Percentiles rank a stretch among this genome's conserved stretches.
Evolutionary conservation across 2,797 vertebrate genomes (phyloP).

Genomic region (Sciaenops ocellatus): DNA sequence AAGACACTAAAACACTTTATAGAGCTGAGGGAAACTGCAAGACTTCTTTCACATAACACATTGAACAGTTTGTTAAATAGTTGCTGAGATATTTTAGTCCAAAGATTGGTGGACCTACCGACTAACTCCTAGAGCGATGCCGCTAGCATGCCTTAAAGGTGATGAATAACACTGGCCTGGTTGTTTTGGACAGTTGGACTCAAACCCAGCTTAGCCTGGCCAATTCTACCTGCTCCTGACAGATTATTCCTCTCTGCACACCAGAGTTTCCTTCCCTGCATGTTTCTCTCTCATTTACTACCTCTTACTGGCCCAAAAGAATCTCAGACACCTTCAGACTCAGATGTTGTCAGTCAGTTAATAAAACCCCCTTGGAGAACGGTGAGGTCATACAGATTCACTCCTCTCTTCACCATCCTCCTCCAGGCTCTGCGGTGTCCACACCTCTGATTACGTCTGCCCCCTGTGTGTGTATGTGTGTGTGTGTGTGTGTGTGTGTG

Average conservation of each 20-base stretch:
- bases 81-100: too few relatives aligned
- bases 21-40: too few relatives aligned
- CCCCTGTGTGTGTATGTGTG: conserved; percentile 12
- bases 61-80: too few relatives aligned
- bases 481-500: conserved; percentile 8
- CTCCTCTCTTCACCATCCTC: conserved; percentile 54
- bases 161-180: too few relatives aligned
- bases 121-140: too few relatives aligned
- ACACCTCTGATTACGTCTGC: conserved; percentile 61
- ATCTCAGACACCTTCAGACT: conserved; percentile 49
- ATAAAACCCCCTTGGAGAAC: conserved; percentile 51
- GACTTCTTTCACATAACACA: background rate
- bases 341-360: conserved; percentile 52
- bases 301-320: conserved; percentile 32
- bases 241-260: conserved; percentile 25
- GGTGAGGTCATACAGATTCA: conserved; percentile 54
- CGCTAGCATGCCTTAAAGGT: too few relatives aligned
- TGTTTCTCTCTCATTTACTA: conserved; percentile 20
- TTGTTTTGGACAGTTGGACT: too few relatives aligned
- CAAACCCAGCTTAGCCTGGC: background rate
- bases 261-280: background rate
- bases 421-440: conserved; percentile 62
- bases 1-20: background rate
- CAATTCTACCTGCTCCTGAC: conserved; percentile 25
- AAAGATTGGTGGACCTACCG: too few relatives aligned